These are phyloP conservation scores for Hypolimnas misippus DNA, from an alignment of 2,888 invertebrate species.

Conservation along the genomic window DNA sequence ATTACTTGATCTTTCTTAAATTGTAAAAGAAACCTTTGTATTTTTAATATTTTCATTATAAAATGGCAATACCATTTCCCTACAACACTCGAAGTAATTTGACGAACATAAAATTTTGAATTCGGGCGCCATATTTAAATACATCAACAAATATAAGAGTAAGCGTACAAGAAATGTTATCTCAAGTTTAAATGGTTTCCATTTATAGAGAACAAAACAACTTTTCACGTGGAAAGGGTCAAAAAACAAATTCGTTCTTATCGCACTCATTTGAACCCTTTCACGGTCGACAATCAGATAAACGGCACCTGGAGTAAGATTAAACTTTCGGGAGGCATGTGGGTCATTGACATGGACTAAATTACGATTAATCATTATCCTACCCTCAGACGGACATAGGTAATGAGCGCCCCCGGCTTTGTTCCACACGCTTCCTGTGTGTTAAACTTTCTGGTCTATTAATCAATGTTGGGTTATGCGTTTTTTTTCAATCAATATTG, in stretches of 20 bases:
- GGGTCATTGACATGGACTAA: slow-evolving; percentile 76
- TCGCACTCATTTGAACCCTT: slow-evolving; percentile 65
- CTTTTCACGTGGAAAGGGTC: slow-evolving; percentile 26
- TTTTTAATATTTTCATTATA: too few species aligned
- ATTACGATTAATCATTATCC: slow-evolving; percentile 81
- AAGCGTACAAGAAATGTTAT: slow-evolving; percentile 21
- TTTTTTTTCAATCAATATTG: slow-evolving; percentile 10
- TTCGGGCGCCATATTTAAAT: slow-evolving; percentile 16
- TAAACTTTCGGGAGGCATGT: slow-evolving; percentile 68
- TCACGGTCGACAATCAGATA: slow-evolving; percentile 75
- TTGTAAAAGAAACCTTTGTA: too few species aligned
- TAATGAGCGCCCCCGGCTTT: slow-evolving; percentile 64
- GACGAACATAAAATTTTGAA: neutral
- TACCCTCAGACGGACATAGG: slow-evolving; percentile 58
- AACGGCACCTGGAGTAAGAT: slow-evolving; percentile 75
- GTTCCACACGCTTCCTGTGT: slow-evolving; percentile 64
- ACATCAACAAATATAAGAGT: slow-evolving; percentile 9
- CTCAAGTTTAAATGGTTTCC: slow-evolving; percentile 19
- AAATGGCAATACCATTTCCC: neutral
- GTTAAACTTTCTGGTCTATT: slow-evolving; percentile 51
- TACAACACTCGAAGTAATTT: neutral
- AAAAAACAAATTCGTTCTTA: slow-evolving; percentile 35
- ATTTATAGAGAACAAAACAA: slow-evolving; percentile 30
- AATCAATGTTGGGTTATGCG: slow-evolving; percentile 57
- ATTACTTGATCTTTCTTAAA: too few species aligned